Percentiles rank a stretch among this genome's conserved stretches.
phyloP scores from a whole-genome alignment of 2,888 invertebrate species.

The Dorcus parallelipipedus region DNA sequence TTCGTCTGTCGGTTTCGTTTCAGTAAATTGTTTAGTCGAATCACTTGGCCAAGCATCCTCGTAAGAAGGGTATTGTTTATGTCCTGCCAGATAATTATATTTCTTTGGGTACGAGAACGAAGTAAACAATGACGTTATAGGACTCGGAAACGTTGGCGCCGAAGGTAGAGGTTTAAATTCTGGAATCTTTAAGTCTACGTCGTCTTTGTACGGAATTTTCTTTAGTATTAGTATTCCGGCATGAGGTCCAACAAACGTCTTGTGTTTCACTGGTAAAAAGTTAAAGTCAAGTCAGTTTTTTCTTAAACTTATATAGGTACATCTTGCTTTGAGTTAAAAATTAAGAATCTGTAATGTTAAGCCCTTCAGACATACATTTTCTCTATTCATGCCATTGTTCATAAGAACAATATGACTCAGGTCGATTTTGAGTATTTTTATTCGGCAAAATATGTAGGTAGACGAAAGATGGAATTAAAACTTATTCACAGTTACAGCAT shows the following conservation, averaged over 20 bases:
- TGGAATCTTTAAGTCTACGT: constrained; percentile 24
- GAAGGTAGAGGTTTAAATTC: constrained; percentile 30
- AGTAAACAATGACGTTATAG: constrained; percentile 7
- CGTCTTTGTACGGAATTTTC: constrained; percentile 37
- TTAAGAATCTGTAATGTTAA: no score
- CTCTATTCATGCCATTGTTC: no score
- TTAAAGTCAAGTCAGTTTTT: constrained; percentile 29
- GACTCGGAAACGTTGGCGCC: background rate
- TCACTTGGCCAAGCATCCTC: constrained; percentile 10
- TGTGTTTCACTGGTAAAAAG: constrained; percentile 33
- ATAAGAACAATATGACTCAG: no score
- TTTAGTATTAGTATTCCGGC: constrained; percentile 44
- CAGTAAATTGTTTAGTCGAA: constrained; percentile 7
- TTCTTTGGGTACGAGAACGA: constrained; percentile 14
- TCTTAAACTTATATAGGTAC: no score
- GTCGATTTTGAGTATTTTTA: no score
- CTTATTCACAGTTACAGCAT: no score
- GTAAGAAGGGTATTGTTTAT: constrained; percentile 1
- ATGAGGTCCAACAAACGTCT: constrained; percentile 31
- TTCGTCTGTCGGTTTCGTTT: background rate
- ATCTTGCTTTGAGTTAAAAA: no score
- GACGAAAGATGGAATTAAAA: no score
- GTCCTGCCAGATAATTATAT: background rate
- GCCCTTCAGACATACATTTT: no score
- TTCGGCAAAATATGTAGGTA: no score